phyloP scores from a whole-genome alignment of 2,113 vertebrate species.

The Polyodon spathula region DNA sequence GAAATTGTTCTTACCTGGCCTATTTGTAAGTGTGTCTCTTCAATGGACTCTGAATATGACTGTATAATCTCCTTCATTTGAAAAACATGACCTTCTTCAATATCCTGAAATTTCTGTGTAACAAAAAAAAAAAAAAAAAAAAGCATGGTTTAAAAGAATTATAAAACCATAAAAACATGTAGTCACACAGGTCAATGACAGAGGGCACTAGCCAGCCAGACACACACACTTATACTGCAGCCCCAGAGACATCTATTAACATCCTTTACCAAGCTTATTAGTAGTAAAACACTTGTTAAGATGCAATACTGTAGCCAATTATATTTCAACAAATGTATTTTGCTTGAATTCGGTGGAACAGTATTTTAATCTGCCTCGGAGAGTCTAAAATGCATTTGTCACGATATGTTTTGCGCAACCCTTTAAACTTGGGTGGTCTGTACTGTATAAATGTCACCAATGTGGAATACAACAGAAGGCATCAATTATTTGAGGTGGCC shows the following conservation, averaged over 20 bases:
- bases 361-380: too few relatives aligned
- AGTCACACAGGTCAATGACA: not conserved
- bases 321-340: too few relatives aligned
- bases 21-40: conserved; percentile 84
- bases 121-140: conserved; percentile 35
- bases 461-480: conserved; percentile 19
- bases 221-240: too few relatives aligned
- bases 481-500: conserved; percentile 26
- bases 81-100: conserved; percentile 86
- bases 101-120: conserved; percentile 90
- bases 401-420: conserved; percentile 22
- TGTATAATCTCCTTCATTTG: conserved; percentile 92
- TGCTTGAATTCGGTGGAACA: too few relatives aligned
- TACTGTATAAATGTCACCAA: conserved; percentile 11
- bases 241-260: too few relatives aligned
- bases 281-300: too few relatives aligned
- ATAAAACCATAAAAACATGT: not conserved
- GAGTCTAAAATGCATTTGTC: too few relatives aligned
- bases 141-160: conserved; percentile 6
- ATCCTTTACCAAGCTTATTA: too few relatives aligned
- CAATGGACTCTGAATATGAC: conserved; percentile 77
- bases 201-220: too few relatives aligned
- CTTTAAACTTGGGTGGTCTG: conserved; percentile 40
- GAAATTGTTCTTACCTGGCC: conserved; percentile 70
- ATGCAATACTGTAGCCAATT: too few relatives aligned